Conservation (phyloP, 2,888 invertebrate species). For the Rhagonycha fulva region DNA sequence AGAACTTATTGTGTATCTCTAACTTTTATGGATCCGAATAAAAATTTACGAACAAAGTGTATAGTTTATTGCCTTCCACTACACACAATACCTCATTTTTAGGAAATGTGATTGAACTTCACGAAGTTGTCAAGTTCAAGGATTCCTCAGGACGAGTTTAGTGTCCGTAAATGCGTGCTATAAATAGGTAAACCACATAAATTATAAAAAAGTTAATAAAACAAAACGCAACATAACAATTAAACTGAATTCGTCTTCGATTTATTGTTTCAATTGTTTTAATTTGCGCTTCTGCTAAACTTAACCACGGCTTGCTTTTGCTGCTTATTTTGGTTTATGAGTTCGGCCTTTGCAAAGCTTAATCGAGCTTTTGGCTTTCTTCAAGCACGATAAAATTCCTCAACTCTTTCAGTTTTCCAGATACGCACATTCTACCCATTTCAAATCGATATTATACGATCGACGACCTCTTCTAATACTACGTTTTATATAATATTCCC, state of each 20-base stretch:
- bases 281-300: not conserved
- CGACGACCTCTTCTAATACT: not conserved
- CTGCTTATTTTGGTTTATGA: not conserved
- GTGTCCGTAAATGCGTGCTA: constrained; percentile 21
- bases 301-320: not conserved
- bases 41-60: not conserved
- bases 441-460: not conserved
- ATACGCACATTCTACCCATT: not conserved
- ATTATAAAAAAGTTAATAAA: not conserved
- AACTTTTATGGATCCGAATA: not conserved
- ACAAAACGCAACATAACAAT: not conserved
- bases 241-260: not conserved
- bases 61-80: not conserved
- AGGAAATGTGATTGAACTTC: constrained; percentile 1
- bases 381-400: not conserved
- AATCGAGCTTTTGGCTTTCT: not conserved
- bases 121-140: constrained; percentile 25
- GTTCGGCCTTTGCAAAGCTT: not conserved
- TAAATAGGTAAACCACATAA: constrained; percentile 14
- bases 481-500: not conserved
- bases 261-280: not conserved
- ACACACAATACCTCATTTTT: not conserved
- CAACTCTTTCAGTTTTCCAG: not conserved
- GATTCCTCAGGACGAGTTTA: constrained; percentile 15
- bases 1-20: not conserved